Percentiles rank a stretch among this genome's conserved stretches.
Conservation (phyloP, 2,888 invertebrate genomes). For the Troilus luridus region DNA sequence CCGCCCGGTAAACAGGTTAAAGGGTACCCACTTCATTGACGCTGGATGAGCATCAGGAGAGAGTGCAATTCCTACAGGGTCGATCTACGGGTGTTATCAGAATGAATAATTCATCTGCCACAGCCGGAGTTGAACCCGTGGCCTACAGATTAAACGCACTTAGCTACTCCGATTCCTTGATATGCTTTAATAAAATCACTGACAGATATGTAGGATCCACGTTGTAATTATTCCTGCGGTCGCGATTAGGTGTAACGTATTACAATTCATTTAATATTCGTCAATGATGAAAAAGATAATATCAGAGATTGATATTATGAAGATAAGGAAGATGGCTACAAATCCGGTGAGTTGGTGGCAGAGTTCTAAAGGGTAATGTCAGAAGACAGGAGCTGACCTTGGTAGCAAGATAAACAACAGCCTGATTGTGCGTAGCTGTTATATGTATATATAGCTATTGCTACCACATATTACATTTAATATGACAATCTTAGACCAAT, state of each 20-base stretch:
- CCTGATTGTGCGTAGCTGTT: background rate
- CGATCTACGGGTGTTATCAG: too few species aligned
- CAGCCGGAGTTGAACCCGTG: too few species aligned
- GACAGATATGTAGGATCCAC: too few species aligned
- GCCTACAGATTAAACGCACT: too few species aligned
- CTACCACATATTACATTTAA: background rate
- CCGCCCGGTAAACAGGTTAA: too few species aligned
- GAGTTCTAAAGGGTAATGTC: background rate
- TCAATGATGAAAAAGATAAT: background rate
- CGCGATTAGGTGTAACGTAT: background rate
- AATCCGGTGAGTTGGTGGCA: background rate
- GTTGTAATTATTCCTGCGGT: too few species aligned
- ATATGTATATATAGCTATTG: background rate
- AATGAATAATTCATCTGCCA: too few species aligned
- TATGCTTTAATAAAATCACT: too few species aligned
- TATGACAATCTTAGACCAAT: background rate
- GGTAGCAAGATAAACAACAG: slow-evolving; percentile 22
- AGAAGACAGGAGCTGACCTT: slow-evolving; percentile 24
- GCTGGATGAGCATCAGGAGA: too few species aligned
- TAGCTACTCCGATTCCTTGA: too few species aligned
- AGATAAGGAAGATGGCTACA: background rate
- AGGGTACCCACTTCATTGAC: too few species aligned
- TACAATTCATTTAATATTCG: background rate
- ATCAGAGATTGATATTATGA: background rate
- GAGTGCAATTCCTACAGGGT: too few species aligned